Evolutionary conservation across 2,797 vertebrate genomes (phyloP).

Genomic region (Eidolon dupreanum): DNA sequence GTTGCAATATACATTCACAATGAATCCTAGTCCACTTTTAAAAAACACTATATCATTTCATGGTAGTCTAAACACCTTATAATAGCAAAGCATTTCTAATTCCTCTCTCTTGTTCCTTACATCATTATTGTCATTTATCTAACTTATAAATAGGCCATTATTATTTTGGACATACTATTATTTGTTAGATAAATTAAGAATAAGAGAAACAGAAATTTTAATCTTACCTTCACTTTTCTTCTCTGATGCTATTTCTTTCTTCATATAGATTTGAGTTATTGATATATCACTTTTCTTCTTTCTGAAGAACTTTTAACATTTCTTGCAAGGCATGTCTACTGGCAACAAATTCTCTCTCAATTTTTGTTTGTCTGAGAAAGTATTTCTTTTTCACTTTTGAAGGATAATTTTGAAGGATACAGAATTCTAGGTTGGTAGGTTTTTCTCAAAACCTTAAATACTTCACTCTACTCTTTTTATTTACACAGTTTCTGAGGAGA

Average conservation of each 20-base stretch:
- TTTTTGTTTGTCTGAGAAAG: too few species aligned
- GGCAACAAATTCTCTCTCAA: too few species aligned
- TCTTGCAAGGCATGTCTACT: background rate
- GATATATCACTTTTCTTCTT: background rate
- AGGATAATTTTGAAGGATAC: background rate
- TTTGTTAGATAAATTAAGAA: background rate
- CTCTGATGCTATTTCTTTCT: background rate
- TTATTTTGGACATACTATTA: background rate
- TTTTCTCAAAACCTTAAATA: background rate
- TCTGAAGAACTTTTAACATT: background rate
- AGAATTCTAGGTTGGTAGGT: background rate
- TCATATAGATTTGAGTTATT: background rate
- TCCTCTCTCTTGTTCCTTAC: background rate
- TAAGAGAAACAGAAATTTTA: background rate
- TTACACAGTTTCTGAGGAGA: background rate
- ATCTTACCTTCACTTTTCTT: background rate
- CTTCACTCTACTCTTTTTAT: background rate
- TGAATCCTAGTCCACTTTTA: background rate
- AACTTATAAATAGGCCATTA: background rate
- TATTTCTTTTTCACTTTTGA: background rate
- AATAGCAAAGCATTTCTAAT: background rate
- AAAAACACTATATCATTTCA: background rate
- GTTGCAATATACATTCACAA: background rate
- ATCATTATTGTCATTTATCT: background rate
- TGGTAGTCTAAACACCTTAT: background rate